Conservation (phyloP, 64 coral and sea anemone species). For the Dendrophyllia cribrosa region DNA sequence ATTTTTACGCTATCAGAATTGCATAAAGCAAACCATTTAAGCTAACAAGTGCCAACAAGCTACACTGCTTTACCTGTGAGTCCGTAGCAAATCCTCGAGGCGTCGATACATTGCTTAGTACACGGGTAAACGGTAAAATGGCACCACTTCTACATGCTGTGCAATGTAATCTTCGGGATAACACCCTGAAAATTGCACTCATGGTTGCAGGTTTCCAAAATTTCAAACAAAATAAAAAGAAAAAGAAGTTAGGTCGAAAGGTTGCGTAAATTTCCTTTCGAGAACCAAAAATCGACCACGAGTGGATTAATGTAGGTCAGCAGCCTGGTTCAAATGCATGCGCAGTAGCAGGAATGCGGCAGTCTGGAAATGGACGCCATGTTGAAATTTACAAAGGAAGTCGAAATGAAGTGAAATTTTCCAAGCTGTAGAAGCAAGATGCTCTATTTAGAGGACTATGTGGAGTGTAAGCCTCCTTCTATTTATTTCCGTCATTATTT, state of each 20-base stretch:
- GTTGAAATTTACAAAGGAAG: constrained; percentile 4
- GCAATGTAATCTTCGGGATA: neutral
- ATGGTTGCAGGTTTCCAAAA: neutral
- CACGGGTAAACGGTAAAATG: neutral
- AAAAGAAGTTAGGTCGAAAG: neutral
- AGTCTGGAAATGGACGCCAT: constrained; percentile 23
- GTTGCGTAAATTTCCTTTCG: neutral
- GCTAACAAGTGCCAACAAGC: neutral
- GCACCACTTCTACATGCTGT: neutral
- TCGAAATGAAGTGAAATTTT: neutral
- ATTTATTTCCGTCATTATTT: neutral
- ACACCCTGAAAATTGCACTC: constrained; percentile 16
- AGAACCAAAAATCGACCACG: neutral
- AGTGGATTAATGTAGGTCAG: neutral
- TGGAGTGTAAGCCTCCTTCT: constrained; percentile 74
- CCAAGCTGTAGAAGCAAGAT: constrained; percentile 23
- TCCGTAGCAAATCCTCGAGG: constrained; percentile 18
- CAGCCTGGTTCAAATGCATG: neutral
- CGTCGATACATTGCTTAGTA: neutral
- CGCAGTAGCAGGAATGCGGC: neutral
- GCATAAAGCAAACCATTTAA: no score
- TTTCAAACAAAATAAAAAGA: neutral
- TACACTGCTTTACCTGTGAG: neutral
- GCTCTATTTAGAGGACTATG: constrained; percentile 94
- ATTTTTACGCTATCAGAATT: neutral